Evolutionary conservation across 2,888 invertebrate species (phyloP).

Genomic region (Drosophila austrosaltans): DNA sequence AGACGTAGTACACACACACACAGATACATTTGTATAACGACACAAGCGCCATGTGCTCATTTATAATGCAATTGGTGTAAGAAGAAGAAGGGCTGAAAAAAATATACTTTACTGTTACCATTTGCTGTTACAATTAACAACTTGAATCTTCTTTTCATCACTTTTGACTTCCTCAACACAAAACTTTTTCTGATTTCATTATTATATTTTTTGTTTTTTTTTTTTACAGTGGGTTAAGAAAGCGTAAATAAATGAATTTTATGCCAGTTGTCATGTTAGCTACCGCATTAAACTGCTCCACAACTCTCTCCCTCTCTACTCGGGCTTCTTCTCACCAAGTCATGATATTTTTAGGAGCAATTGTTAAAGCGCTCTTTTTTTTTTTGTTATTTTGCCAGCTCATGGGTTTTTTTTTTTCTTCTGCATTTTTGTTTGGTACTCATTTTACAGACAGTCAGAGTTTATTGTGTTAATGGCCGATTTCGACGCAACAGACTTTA

Average conservation of each 20-base stretch:
- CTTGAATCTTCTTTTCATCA: conserved; percentile 24
- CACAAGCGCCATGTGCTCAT: conserved; percentile 58
- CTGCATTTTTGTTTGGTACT: conserved; percentile 15
- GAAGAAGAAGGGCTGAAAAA: conserved; percentile 18
- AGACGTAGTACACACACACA: conserved; percentile 3
- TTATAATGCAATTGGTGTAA: conserved; percentile 46
- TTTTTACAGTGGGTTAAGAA: conserved; percentile 58
- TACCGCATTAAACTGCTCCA: conserved; percentile 29
- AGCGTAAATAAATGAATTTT: conserved; percentile 72
- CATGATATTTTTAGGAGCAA: conserved; percentile 50
- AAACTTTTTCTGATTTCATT: conserved; percentile 22
- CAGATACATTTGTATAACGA: conserved; percentile 31
- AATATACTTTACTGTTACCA: conserved; percentile 10
- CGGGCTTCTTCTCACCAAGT: conserved; percentile 26
- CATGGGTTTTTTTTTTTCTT: conserved; percentile 36
- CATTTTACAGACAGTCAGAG: conserved; percentile 52
- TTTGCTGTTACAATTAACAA: conserved; percentile 33
- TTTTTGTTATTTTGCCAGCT: conserved; percentile 56
- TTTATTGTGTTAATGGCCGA: conserved; percentile 71
- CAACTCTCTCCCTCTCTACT: not conserved
- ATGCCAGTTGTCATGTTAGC: conserved; percentile 27
- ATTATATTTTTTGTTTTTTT: conserved; percentile 16
- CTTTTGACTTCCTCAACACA: conserved; percentile 32
- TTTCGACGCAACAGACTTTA: conserved; percentile 60
- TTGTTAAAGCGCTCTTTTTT: conserved; percentile 45